phyloP scores from a whole-genome alignment of 2,113 vertebrate species.

The Puffinus mauretanicus region DNA sequence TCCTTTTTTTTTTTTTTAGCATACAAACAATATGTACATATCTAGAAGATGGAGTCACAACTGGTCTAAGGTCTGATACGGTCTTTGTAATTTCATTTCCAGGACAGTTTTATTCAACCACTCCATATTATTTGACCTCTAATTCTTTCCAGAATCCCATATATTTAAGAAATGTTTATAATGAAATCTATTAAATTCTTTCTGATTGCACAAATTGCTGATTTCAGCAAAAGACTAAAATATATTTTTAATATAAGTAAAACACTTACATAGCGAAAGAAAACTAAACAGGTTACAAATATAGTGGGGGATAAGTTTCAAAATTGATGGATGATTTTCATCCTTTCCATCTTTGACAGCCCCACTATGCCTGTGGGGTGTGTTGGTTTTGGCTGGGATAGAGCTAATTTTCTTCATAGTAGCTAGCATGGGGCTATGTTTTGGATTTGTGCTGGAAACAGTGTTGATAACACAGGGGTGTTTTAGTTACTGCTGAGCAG shows the following conservation, averaged over 20 bases:
- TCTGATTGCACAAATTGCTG: neutral
- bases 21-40: neutral
- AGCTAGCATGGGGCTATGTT: too few relatives aligned
- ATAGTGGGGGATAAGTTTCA: neutral
- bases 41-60: neutral
- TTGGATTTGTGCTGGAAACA: too few relatives aligned
- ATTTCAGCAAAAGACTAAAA: neutral
- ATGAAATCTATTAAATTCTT: neutral
- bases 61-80: neutral
- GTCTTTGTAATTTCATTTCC: neutral
- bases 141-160: neutral
- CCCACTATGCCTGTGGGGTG: too few relatives aligned
- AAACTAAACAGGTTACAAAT: neutral
- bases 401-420: too few relatives aligned
- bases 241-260: neutral
- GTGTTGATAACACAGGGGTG: too few relatives aligned
- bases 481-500: too few relatives aligned
- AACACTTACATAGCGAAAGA: neutral
- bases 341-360: neutral
- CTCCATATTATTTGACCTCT: neutral
- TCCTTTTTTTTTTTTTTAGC: too few relatives aligned
- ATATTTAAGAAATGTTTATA: neutral
- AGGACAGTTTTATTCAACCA: neutral
- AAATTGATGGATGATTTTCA: neutral
- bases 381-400: too few relatives aligned